Percentiles rank a stretch among this genome's conserved stretches.
Evolutionary conservation across 2,888 invertebrate species (phyloP).

Genomic region (Mesorhabditis belari): DNA sequence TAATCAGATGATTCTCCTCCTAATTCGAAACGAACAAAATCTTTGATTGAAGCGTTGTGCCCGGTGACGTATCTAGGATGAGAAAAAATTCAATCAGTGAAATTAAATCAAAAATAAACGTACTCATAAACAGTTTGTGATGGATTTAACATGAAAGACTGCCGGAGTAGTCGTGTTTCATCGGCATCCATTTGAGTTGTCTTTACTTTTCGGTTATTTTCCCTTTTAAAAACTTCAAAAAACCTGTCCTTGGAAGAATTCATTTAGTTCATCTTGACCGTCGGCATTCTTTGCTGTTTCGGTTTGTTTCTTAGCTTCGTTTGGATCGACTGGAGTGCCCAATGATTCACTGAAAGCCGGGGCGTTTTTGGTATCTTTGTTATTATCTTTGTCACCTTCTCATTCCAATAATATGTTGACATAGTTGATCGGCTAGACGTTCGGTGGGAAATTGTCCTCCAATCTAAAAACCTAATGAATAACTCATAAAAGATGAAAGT

Average conservation of each 20-base stretch:
- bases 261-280: constrained; percentile 27
- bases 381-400: neutral
- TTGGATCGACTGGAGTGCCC: neutral
- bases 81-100: neutral
- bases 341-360: neutral
- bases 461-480: neutral
- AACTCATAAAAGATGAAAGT: neutral
- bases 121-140: constrained; percentile 44
- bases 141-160: constrained; percentile 50
- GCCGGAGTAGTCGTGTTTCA: constrained; percentile 45
- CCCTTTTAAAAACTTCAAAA: no score
- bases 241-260: constrained; percentile 26
- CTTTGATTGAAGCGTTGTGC: constrained; percentile 39
- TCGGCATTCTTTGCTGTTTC: neutral
- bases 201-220: constrained; percentile 14
- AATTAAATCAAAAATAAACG: no score
- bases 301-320: neutral
- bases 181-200: constrained; percentile 44
- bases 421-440: constrained; percentile 43
- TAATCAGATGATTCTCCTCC: constrained; percentile 17
- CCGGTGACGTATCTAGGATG: constrained; percentile 13
- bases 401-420: constrained; percentile 39
- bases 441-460: constrained; percentile 30
- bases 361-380: neutral
- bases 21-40: constrained; percentile 40